Percentiles rank a stretch among this genome's conserved stretches.
Evolutionary conservation across 2,113 vertebrate species (phyloP).

Genomic region (Azemiops feae): DNA sequence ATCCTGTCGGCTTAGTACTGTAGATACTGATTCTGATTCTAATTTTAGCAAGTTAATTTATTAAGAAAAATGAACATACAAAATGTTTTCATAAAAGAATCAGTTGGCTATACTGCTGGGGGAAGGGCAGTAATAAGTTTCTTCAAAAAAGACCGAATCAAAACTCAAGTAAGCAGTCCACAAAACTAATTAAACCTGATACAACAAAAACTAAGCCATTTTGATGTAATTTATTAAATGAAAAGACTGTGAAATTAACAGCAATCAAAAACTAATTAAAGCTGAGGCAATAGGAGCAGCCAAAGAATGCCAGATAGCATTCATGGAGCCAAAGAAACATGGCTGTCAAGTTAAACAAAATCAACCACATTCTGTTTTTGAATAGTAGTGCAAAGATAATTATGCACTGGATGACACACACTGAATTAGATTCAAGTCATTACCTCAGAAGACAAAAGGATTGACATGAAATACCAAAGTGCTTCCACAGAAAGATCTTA

Average conservation of each 20-base stretch:
- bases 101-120: slow-evolving; percentile 25
- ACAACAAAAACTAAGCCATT: slow-evolving; percentile 70
- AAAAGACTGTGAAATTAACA: slow-evolving; percentile 81
- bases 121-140: slow-evolving; percentile 18
- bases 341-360: slow-evolving; percentile 70
- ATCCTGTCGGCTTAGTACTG: too few relatives aligned
- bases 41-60: background rate
- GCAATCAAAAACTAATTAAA: slow-evolving; percentile 82
- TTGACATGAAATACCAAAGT: slow-evolving; percentile 58
- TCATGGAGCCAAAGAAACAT: slow-evolving; percentile 74
- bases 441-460: slow-evolving; percentile 65
- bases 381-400: slow-evolving; percentile 65
- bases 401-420: slow-evolving; percentile 61
- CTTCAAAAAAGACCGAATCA: slow-evolving; percentile 58
- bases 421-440: slow-evolving; percentile 73
- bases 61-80: background rate
- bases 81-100: slow-evolving; percentile 3
- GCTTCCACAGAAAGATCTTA: slow-evolving; percentile 52
- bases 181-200: slow-evolving; percentile 78
- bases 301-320: slow-evolving; percentile 77
- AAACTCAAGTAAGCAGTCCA: slow-evolving; percentile 66
- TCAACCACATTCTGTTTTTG: slow-evolving; percentile 65
- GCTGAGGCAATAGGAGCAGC: slow-evolving; percentile 72
- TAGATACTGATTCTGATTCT: background rate
- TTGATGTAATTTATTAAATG: slow-evolving; percentile 73